phyloP scores from a whole-genome alignment of 2,888 invertebrate species.

The Tryphoninae sp. region DNA sequence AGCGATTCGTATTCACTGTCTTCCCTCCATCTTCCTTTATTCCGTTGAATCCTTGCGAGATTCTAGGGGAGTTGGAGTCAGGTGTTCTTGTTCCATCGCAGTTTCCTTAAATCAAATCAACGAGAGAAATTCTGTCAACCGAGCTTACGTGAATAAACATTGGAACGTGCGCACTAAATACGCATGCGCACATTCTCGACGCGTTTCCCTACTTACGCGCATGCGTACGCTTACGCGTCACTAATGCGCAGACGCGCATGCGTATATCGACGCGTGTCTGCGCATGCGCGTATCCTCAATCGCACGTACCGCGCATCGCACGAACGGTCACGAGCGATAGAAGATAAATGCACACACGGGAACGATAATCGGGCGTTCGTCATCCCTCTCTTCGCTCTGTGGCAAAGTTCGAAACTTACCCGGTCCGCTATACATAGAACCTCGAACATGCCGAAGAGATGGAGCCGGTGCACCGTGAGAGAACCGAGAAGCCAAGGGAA shows the following conservation, averaged over 20 bases:
- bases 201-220: too few relatives aligned
- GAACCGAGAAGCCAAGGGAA: constrained; percentile 2
- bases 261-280: too few relatives aligned
- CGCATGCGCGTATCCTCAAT: too few relatives aligned
- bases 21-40: constrained; percentile 15
- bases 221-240: constrained; percentile 7
- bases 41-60: constrained; percentile 31
- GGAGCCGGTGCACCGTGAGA: constrained; percentile 10
- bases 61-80: neutral
- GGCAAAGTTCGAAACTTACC: too few relatives aligned
- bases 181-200: neutral
- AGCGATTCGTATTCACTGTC: constrained; percentile 31
- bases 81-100: constrained; percentile 21
- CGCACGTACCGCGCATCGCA: too few relatives aligned
- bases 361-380: too few relatives aligned
- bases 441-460: neutral
- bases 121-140: constrained; percentile 55
- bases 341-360: too few relatives aligned
- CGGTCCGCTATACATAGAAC: too few relatives aligned
- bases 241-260: constrained; percentile 6
- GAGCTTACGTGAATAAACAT: constrained; percentile 42
- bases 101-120: constrained; percentile 50
- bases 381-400: too few relatives aligned
- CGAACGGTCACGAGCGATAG: too few relatives aligned
- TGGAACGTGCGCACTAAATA: constrained; percentile 5